A percentile compares a stretch with the other conserved stretches of the same genome.
Evolutionary conservation across 2,797 vertebrate species (phyloP).

Genomic region (Enteromius radiatus): DNA sequence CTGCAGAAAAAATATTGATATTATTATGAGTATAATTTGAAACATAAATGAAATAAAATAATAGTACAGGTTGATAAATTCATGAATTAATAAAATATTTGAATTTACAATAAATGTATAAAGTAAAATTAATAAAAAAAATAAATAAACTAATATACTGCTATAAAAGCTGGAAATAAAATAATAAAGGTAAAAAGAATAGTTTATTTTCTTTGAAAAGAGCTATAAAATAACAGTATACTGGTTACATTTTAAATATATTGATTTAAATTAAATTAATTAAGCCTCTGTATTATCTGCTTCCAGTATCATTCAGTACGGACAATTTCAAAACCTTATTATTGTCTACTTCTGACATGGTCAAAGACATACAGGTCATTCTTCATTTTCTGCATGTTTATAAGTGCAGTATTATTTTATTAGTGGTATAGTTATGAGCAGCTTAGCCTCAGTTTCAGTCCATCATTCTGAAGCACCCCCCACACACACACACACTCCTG

Average conservation of each 20-base stretch:
- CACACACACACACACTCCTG: background rate
- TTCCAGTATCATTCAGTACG: background rate
- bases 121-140: background rate
- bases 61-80: background rate
- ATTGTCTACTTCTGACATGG: background rate
- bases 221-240: background rate
- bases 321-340: background rate
- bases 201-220: background rate
- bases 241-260: background rate
- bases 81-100: background rate
- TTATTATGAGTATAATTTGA: background rate
- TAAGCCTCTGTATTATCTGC: background rate
- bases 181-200: background rate
- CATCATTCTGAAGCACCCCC: conserved; percentile 1
- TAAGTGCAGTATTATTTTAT: background rate
- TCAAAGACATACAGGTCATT: background rate
- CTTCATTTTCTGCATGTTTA: background rate
- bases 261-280: background rate
- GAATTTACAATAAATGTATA: background rate
- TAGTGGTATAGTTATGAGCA: background rate
- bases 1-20: background rate
- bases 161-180: background rate
- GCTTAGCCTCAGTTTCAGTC: background rate
- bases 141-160: background rate
- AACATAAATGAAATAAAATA: background rate